Evolutionary conservation across 2,888 invertebrate genomes (phyloP).

Genomic region (Clivina fossor): DNA sequence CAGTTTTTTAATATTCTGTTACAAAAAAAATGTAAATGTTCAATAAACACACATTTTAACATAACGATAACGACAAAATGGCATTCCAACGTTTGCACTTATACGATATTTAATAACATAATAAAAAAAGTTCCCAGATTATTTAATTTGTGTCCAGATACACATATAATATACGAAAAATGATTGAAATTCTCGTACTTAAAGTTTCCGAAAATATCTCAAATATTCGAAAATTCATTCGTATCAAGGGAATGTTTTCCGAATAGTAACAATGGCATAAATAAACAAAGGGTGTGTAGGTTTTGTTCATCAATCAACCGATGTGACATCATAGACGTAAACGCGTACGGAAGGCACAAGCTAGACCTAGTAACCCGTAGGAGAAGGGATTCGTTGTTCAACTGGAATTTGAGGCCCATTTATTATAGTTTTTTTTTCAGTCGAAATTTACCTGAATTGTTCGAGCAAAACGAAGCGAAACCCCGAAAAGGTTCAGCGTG

Average conservation of each 20-base stretch:
- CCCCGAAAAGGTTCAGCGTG: conserved; percentile 27
- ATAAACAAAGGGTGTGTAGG: conserved; percentile 29
- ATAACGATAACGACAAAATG: too few relatives aligned
- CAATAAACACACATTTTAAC: too few relatives aligned
- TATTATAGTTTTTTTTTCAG: conserved; percentile 21
- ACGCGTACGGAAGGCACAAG: conserved; percentile 28
- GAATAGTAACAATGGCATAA: conserved; percentile 28
- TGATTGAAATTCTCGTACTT: too few relatives aligned
- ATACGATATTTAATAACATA: too few relatives aligned
- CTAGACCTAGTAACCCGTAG: too few relatives aligned
- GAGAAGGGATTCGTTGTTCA: conserved; percentile 23
- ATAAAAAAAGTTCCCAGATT: too few relatives aligned
- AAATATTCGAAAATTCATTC: conserved; percentile 21
- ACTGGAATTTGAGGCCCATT: conserved; percentile 26
- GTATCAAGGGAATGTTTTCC: conserved; percentile 4
- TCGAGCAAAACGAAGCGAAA: conserved; percentile 32
- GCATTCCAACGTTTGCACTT: too few relatives aligned
- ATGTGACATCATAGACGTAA: conserved; percentile 25
- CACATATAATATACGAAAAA: too few relatives aligned
- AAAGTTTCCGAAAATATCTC: too few relatives aligned
- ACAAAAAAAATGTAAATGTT: too few relatives aligned
- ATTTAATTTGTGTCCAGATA: too few relatives aligned
- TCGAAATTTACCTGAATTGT: conserved; percentile 32
- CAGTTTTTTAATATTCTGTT: too few relatives aligned
- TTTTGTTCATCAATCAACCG: conserved; percentile 23